Evolutionary conservation across 2,113 vertebrate genomes (phyloP), one percentile per base, ranked within the genome.

Genomic region (Bos taurus): DNA sequence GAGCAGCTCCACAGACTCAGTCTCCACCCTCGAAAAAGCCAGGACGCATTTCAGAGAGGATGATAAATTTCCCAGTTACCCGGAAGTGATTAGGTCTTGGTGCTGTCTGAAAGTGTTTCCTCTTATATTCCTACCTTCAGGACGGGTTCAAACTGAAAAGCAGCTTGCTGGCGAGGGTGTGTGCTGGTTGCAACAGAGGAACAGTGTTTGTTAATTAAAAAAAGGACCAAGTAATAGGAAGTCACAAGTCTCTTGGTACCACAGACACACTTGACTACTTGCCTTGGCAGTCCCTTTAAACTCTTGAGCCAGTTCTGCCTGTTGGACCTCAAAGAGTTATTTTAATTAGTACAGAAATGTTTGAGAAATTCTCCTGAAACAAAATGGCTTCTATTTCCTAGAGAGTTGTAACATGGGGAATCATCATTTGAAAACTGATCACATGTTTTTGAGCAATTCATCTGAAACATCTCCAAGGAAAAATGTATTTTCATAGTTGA

Each of bases 301-400:
- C 67, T 59, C 62, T 94, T 95, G 84, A 97, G 94, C 59, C 92
- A 97, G 60, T 64, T 0, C 0, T 48, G 56, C 78, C 82, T 62
- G 57, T 88, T 80, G n/a, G 91, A 71, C 71, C 30, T 0, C 2
- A 94, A 56, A 89, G 43, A 64, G 7, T 57, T 97, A 71, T 67
- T 96, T 57, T 88, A 91, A 89, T 59, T 23, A 0, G 4, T 52
- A 85, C 52, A 85, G 80, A 81, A 92, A 97, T 86, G 2, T 48
- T 40, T 90, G 74, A 96, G 64, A 91, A 96, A 82, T 26, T 82
- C 21, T 93, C 78, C 92, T 40, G 86, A 59, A 97, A 7, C 5
- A 0, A 33, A 57, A 86, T 43, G 1, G 77, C 54, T 97, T 85
- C 67, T 67, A 23, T 86, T 98, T 98, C 90, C 97, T 97, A 78